Percentiles rank a stretch among this genome's conserved stretches.
phyloP scores from a whole-genome alignment of 2,888 invertebrate genomes.

The Micropterix aruncella region DNA sequence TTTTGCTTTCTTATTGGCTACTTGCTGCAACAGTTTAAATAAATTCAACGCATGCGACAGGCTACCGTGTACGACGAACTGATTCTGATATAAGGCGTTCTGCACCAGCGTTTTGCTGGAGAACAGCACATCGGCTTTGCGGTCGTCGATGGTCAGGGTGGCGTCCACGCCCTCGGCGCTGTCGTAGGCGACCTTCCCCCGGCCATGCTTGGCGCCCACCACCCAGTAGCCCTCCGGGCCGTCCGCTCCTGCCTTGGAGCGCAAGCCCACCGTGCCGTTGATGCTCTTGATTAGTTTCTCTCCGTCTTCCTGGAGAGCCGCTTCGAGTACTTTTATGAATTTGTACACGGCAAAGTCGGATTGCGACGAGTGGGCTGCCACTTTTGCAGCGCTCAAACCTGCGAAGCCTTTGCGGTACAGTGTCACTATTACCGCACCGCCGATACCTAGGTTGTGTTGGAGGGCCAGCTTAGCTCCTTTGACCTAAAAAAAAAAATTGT shows the following conservation, averaged over 20 bases:
- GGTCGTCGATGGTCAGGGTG: conserved; percentile 77
- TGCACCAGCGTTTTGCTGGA: conserved; percentile 88
- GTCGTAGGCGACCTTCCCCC: conserved; percentile 72
- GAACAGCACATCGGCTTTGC: conserved; percentile 76
- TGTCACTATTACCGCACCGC: conserved; percentile 88
- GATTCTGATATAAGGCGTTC: conserved; percentile 93
- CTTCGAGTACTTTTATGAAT: conserved; percentile 68
- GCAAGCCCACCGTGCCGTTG: conserved; percentile 81
- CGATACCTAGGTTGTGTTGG: conserved; percentile 94
- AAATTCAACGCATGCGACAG: conserved; percentile 94
- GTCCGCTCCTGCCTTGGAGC: conserved; percentile 64
- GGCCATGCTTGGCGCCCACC: conserved; percentile 81
- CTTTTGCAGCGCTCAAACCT: conserved; percentile 26
- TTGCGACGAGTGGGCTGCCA: conserved; percentile 27
- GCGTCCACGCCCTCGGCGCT: conserved; percentile 81
- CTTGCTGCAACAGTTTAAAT: background rate
- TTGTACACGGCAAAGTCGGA: conserved; percentile 67
- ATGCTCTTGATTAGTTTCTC: conserved; percentile 71
- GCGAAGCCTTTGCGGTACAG: conserved; percentile 84
- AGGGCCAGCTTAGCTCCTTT: conserved; percentile 70
- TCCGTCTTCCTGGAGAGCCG: conserved; percentile 65
- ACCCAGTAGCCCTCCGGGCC: conserved; percentile 83
- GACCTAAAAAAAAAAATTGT: conserved; percentile 53
- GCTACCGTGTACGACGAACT: conserved; percentile 91
- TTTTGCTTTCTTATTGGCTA: background rate